Base-by-base conservation (phyloP, 2,797 vertebrate species). In the Rhinella marina region DNA sequence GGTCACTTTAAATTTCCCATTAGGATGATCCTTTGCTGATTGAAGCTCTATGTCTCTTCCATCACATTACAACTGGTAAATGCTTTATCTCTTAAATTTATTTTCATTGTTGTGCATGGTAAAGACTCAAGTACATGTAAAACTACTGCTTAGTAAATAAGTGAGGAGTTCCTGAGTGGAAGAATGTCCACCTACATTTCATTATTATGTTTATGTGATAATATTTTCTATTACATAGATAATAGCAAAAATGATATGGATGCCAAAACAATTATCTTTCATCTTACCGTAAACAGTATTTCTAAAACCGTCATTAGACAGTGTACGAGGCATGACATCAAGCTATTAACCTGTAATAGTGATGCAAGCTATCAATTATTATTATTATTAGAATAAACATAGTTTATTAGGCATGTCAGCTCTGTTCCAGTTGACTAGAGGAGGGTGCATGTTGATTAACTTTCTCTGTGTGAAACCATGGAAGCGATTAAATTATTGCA, bases 321-420 rank as follows among this genome's bases (percentile, higher is more conserved):
- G 82, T 54, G 73, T 59, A 84, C 52, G 52, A 73, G 82, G 68
- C 68, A 72, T 59, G 68, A 54, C 70, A 56, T 73, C 68, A 23
- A 56, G 52, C 68, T 73, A 83, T 70, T 72, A 72, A 32, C 68
- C 82, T 56, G 54, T 84, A 73, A 83, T 57, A 57, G 25, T 52
- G 12, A 83, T 56, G 50, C 66, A 29, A 59, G 68, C 29, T 61
- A 84, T 84, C 68, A 84, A 73, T 84, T 84, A 84, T 41, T 6
- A 41, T 41, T 6, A 41, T 84, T 73, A 75, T 84, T 84, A 84
- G 7, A 73, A 27, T 84, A 84, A 84, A 84, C 66, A 84, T 56
- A 84, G 66, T 84, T 84, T 84, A 72, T 84, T 84, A 59, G 68
- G 29, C 82, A 84, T 84, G 68, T 84, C 68, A 84, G 21, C 32